Percentiles rank a stretch among this genome's conserved stretches.
Evolutionary conservation across 1,140 invertebrate genomes (phyloP).

Genomic region (Neuroterus valhalla): DNA sequence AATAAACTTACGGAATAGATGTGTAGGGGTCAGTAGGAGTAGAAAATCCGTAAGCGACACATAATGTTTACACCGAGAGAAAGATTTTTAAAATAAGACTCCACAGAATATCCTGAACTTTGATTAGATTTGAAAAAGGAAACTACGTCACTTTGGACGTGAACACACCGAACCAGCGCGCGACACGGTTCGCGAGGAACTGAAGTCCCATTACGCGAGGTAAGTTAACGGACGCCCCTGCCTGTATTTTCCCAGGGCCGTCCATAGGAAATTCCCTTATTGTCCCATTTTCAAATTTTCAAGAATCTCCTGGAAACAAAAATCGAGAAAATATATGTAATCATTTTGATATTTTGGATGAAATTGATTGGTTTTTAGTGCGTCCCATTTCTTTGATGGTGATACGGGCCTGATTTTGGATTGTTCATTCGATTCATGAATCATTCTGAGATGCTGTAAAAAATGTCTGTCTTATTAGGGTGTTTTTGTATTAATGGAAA

Average conservation of each 20-base stretch:
- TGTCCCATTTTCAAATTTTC: background rate
- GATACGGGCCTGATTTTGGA: too few species aligned
- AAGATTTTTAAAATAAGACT: background rate
- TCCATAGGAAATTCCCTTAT: background rate
- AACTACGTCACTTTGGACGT: background rate
- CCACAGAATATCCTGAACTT: background rate
- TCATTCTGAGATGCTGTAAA: too few species aligned
- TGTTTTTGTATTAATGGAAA: too few species aligned
- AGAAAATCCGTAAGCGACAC: background rate
- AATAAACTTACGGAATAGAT: background rate
- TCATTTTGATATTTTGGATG: too few species aligned
- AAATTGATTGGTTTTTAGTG: too few species aligned
- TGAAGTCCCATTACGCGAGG: conserved; percentile 28
- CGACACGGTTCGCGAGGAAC: conserved; percentile 30
- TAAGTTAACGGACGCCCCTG: conserved; percentile 24
- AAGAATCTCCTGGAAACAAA: too few species aligned
- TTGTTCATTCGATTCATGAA: too few species aligned
- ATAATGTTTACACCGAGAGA: background rate
- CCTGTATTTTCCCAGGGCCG: conserved; percentile 20
- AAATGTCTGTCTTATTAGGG: too few species aligned
- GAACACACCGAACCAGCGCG: background rate
- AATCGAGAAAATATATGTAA: too few species aligned
- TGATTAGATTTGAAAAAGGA: background rate
- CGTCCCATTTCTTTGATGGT: too few species aligned
- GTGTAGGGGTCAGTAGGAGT: background rate